These are phyloP conservation scores for Phyllotis vaccarum DNA, from an alignment of 2,797 vertebrate species.

Conservation along the genomic window DNA sequence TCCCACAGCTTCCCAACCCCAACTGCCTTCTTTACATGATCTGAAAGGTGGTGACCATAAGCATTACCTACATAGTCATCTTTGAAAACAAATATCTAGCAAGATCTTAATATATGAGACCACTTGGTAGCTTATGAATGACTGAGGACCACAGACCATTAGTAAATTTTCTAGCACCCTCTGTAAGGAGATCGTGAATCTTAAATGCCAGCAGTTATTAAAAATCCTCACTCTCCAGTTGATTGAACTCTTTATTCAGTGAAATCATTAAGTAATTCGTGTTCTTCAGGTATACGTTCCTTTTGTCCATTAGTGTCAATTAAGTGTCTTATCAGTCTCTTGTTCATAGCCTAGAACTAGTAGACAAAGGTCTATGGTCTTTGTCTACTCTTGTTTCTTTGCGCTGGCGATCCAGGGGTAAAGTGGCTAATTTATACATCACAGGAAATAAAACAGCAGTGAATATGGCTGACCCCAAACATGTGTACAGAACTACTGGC, in stretches of 20 bases:
- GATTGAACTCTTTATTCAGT: background rate
- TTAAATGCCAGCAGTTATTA: background rate
- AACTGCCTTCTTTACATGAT: background rate
- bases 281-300: slow-evolving; percentile 82
- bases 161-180: slow-evolving; percentile 16
- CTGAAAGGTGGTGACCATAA: background rate
- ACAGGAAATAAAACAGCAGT: slow-evolving; percentile 93
- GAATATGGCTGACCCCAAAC: slow-evolving; percentile 87
- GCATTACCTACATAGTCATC: background rate
- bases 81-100: background rate
- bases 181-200: accelerated
- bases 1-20: background rate
- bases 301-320: slow-evolving; percentile 89
- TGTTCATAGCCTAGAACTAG: slow-evolving; percentile 84
- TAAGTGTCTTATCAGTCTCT: no score
- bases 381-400: slow-evolving; percentile 86
- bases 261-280: background rate
- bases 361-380: slow-evolving; percentile 91
- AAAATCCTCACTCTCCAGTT: slow-evolving; percentile 33
- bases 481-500: slow-evolving; percentile 93
- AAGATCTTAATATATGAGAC: background rate
- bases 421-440: slow-evolving; percentile 93
- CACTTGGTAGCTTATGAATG: background rate
- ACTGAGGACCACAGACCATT: background rate
- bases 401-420: slow-evolving; percentile 68